Percentiles rank a stretch among this genome's conserved stretches.
These are phyloP conservation scores for Neoaliturus tenellus DNA, from an alignment of 2,888 invertebrate species.

Conservation along the genomic window DNA sequence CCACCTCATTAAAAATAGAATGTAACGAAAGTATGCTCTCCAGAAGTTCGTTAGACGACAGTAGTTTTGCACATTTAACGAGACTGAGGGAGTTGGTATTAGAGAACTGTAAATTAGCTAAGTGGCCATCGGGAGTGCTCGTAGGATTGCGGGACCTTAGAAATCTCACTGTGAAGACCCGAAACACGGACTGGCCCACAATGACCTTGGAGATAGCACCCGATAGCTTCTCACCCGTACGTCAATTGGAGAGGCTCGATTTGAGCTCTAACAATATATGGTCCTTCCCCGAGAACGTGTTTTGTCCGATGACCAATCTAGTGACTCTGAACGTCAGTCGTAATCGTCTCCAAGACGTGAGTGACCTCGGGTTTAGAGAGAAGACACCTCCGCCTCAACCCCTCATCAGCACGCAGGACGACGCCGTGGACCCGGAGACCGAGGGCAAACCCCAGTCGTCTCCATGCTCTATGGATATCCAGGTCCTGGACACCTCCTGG, in stretches of 20 bases:
- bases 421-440: constrained; percentile 70
- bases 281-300: constrained; percentile 90
- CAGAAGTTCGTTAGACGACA: constrained; percentile 85
- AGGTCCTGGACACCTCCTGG: constrained; percentile 87
- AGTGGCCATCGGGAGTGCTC: constrained; percentile 88
- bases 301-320: constrained; percentile 88
- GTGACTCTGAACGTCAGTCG: constrained; percentile 90
- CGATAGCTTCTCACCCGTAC: constrained; percentile 84
- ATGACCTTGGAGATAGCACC: constrained; percentile 89
- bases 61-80: constrained; percentile 87
- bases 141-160: constrained; percentile 87
- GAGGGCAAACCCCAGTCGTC: constrained; percentile 54
- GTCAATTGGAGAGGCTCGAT: constrained; percentile 88
- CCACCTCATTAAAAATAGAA: constrained; percentile 85
- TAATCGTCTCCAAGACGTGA: constrained; percentile 92
- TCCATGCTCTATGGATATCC: constrained; percentile 85
- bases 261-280: constrained; percentile 93
- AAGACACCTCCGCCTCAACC: constrained; percentile 79
- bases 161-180: constrained; percentile 90
- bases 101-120: constrained; percentile 90
- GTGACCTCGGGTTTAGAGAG: constrained; percentile 90
- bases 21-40: constrained; percentile 89
- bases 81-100: constrained; percentile 87
- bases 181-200: constrained; percentile 90
- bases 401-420: constrained; percentile 79